Base-by-base conservation (phyloP, 37 sponge, comb jelly and placozoan species). In the Spongilla lacustris region DNA sequence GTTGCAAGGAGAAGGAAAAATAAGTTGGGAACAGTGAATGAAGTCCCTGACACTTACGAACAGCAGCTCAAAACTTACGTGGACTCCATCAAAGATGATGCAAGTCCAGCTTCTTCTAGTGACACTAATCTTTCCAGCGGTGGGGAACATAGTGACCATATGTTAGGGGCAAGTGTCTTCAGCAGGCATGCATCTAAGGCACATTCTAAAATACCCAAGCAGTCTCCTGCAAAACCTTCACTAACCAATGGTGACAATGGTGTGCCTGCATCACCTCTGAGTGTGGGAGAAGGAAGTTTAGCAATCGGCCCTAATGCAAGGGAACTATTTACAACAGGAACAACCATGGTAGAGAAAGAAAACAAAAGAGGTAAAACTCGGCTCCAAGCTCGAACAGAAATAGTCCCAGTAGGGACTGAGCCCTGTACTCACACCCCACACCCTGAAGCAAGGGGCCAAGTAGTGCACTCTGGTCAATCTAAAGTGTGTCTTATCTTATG, bases 271-370 rank as follows among this genome's bases (percentile, higher is more conserved):
- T 25, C 73, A 72, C 73, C 29, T 58, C 58, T 10, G 9, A 29
- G 41, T 24, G 87, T 90, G 11, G 25, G 36, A 17, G 92, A 94
- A 74, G 95, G 95, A 0, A 70, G 89, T 21, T 68, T 94, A 58
- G 95, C 95, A 0, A 78, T 94, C 10, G 91, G 95, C 21, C 85
- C 78, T 1, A 77, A 86, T 48, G 83, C 95, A 13, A 85, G 91
- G 58, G 83, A 91, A 38, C 29, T 66, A 30, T 91, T 36, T 77
- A 86, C 72, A 2, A 69, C 84, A 30, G 31, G 70, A 19, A 68
- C 35, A 33, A 58, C 25, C 23, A n/a, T 50, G 21, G 24, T 73
- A 14, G 30, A 73, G 19, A 48, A 28, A 13, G 71, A 74, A 50
- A 21, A 50, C 12, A 81, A 68, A 66, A 73, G 66, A 27, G 37